Evolutionary conservation across 2,888 invertebrate genomes (phyloP), one percentile per base, ranked within the genome.

Genomic region (Argynnis bischoffii): DNA sequence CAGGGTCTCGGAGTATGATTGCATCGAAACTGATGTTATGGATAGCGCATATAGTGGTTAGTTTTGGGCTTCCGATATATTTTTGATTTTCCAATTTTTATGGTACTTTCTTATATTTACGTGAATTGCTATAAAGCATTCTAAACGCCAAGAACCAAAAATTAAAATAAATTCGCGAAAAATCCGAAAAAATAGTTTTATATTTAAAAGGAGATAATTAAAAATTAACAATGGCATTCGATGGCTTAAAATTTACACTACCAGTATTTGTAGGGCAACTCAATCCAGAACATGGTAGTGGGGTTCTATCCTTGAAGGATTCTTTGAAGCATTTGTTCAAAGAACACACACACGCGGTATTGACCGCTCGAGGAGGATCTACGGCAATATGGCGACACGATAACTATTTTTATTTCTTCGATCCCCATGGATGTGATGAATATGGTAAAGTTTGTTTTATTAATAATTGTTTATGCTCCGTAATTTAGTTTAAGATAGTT

Each of bases 341-440:
- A 46, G 82, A 87, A 14, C 78, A 87, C 75, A 72, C 78, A 0
- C 83, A 87, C 46, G 95, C 93, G 0, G 90, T 95, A 6, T 79
- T 95, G 41, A 95, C 94, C 0, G 92, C 94, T 0, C 88, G 94
- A 5, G 93, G 93, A 0, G 87, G 87, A 0, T 94, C 95, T 0
- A 80, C 93, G 0, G 94, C 93, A 0, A 83, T 95, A 3, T 95
- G 94, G 94, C 89, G 84, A 65, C 83, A 90, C 0, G 89, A 90
- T 0, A 78, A 87, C 3, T 88, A 87, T 57, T 90, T 84, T 69
- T 94, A 93, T 72, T 88, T 94, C 77, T 95, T 94, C 61, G 95
- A 95, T 74, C 94, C 95, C 0, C 94, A 94, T 21, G 92, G 93
- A 0, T 93, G 94, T 64, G 93, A 94, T 72, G 93, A 94, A 14